Evolutionary conservation across 1,140 invertebrate species (phyloP).

Genomic region (Drosophila orosa): DNA sequence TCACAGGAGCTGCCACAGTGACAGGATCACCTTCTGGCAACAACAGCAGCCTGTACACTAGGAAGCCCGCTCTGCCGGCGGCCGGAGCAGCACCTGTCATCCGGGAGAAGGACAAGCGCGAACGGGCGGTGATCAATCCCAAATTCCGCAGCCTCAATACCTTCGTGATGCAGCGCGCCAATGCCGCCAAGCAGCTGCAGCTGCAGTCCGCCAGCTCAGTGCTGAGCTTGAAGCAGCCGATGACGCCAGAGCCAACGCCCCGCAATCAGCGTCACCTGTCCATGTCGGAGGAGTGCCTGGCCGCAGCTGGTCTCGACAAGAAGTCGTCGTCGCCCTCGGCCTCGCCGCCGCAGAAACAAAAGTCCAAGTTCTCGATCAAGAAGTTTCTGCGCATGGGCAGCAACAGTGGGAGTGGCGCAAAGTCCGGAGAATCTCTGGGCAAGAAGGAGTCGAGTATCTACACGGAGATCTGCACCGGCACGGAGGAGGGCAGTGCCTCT

Average conservation of each 20-base stretch:
- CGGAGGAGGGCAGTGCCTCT: constrained; percentile 57
- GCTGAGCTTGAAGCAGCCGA: constrained; percentile 73
- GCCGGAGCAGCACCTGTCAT: constrained; percentile 88
- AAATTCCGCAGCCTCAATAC: constrained; percentile 86
- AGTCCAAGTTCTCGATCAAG: constrained; percentile 91
- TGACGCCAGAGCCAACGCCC: constrained; percentile 87
- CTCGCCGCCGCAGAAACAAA: constrained; percentile 87
- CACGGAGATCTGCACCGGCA: constrained; percentile 78
- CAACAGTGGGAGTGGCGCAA: constrained; percentile 51
- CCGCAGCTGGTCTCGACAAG: constrained; percentile 78
- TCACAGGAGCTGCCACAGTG: background rate
- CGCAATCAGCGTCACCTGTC: constrained; percentile 86
- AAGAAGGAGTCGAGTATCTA: constrained; percentile 79
- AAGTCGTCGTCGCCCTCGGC: constrained; percentile 55
- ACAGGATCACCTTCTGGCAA: constrained; percentile 72
- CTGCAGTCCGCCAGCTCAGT: constrained; percentile 72
- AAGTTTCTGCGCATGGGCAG: constrained; percentile 91
- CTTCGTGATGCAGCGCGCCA: constrained; percentile 77
- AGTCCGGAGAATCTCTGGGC: constrained; percentile 66
- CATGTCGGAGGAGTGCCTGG: constrained; percentile 89
- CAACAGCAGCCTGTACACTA: constrained; percentile 84
- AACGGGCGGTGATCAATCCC: constrained; percentile 88
- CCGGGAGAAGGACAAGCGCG: constrained; percentile 90
- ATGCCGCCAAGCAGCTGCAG: constrained; percentile 76
- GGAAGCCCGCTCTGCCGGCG: constrained; percentile 86